Percentiles rank a stretch among this genome's conserved stretches.
phyloP scores from a whole-genome alignment of 1,140 invertebrate species.

The Araneus ventricosus region DNA sequence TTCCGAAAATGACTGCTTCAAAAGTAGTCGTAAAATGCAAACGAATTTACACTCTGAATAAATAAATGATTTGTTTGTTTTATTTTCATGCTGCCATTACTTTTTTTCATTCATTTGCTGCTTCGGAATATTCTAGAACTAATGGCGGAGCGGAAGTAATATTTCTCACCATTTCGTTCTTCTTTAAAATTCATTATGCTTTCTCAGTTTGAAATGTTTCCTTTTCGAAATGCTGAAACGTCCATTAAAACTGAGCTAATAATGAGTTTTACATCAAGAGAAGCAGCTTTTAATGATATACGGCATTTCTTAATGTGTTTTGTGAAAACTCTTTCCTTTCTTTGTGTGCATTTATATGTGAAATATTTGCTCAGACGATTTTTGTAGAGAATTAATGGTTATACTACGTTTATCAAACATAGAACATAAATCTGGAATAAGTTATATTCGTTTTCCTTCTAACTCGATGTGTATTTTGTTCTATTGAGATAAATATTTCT shows the following conservation, averaged over 20 bases:
- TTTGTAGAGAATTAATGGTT: conserved; percentile 43
- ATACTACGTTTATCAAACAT: conserved; percentile 33
- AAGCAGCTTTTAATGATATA: conserved; percentile 58
- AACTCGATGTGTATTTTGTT: neutral
- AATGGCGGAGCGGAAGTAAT: conserved; percentile 35
- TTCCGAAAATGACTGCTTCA: conserved; percentile 29
- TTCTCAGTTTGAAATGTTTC: conserved; percentile 41
- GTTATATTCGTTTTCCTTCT: neutral
- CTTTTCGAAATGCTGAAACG: conserved; percentile 49
- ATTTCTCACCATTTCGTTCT: conserved; percentile 44
- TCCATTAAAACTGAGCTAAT: conserved; percentile 61
- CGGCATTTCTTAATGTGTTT: conserved; percentile 59
- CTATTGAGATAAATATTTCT: neutral
- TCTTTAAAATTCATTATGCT: conserved; percentile 64
- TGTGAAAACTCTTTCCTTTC: conserved; percentile 33
- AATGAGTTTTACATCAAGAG: conserved; percentile 44
- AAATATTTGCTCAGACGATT: conserved; percentile 48
- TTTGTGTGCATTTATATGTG: conserved; percentile 46
- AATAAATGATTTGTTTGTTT: conserved; percentile 64
- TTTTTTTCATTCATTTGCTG: neutral
- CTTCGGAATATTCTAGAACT: conserved; percentile 14
- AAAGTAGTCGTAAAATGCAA: neutral
- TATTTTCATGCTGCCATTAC: conserved; percentile 34
- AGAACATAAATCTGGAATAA: conserved; percentile 26
- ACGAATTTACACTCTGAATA: conserved; percentile 55